Percentiles rank a stretch among this genome's conserved stretches.
phyloP scores from a whole-genome alignment of 2,888 invertebrate genomes.

The Oscheius sp. region DNA sequence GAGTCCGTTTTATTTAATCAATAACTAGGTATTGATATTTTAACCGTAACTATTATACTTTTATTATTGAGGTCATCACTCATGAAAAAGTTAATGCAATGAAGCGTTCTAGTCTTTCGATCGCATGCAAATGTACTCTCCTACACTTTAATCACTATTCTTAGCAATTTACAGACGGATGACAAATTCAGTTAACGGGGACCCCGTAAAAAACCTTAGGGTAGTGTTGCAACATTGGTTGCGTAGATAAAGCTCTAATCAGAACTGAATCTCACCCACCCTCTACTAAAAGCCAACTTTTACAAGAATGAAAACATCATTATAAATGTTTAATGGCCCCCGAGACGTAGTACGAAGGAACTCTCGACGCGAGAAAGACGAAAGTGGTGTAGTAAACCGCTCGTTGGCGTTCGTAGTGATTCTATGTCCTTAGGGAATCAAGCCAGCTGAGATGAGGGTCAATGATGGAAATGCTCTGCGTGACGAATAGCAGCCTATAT shows the following conservation, averaged over 20 bases:
- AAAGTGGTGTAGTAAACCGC: conserved; percentile 1
- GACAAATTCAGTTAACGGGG: too few species aligned
- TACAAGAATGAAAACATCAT: neutral
- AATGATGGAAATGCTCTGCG: conserved; percentile 28
- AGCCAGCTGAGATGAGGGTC: conserved; percentile 20
- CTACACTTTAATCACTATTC: too few species aligned
- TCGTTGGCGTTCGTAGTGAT: conserved; percentile 18
- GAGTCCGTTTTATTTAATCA: too few species aligned
- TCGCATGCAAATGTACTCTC: too few species aligned
- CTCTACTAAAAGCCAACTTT: neutral
- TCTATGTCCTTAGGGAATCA: conserved; percentile 22
- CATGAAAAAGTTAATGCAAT: too few species aligned
- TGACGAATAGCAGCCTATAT: conserved; percentile 13
- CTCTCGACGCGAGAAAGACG: neutral
- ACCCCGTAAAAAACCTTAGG: too few species aligned
- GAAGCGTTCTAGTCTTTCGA: too few species aligned
- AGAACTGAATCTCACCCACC: conserved; percentile 1
- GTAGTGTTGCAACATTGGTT: neutral
- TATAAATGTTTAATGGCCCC: neutral
- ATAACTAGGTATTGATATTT: too few species aligned
- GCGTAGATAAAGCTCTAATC: conserved; percentile 19
- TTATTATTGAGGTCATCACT: too few species aligned
- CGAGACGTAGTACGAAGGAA: neutral
- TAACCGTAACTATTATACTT: too few species aligned
- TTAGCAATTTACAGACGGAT: too few species aligned